Conservation (phyloP, 2,888 invertebrate genomes). For the Trichogramma dendrolimi region DNA sequence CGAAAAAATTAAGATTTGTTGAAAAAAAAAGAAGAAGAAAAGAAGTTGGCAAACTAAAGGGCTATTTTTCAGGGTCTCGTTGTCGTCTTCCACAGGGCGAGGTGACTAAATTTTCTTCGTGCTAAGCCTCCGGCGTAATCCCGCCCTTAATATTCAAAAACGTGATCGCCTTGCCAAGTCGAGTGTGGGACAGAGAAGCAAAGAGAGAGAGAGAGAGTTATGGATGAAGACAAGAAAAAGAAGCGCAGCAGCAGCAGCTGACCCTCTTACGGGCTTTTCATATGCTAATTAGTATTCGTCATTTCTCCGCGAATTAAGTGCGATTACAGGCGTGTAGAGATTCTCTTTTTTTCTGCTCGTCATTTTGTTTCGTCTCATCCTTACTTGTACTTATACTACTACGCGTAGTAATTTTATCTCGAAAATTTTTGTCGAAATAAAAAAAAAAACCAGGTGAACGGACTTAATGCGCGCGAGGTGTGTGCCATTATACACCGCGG, state of each 20-base stretch:
- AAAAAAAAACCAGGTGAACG: not conserved
- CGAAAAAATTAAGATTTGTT: no score
- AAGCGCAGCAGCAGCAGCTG: conserved; percentile 24
- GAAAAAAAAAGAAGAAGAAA: not conserved
- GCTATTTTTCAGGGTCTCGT: conserved; percentile 20
- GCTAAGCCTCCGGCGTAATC: conserved; percentile 52
- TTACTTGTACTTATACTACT: not conserved
- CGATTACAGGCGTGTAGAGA: conserved; percentile 38
- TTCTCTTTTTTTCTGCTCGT: not conserved
- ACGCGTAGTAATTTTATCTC: no score
- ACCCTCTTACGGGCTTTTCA: conserved; percentile 47
- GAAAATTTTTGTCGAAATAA: no score
- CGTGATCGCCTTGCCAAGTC: conserved; percentile 51
- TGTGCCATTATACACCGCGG: no score
- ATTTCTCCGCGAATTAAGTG: conserved; percentile 51
- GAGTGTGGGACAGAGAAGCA: conserved; percentile 19
- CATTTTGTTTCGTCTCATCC: not conserved
- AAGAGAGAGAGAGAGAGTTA: conserved; percentile 20
- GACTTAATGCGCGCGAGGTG: no score
- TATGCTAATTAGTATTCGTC: conserved; percentile 54
- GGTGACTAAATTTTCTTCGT: conserved; percentile 49
- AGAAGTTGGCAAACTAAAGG: conserved; percentile 10
- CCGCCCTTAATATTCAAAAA: conserved; percentile 54
- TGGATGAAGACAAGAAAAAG: conserved; percentile 15
- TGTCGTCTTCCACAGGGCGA: not conserved